These are phyloP conservation scores for Halisarca cf. caerulea DNA, from an alignment of 37 sponge, comb jelly and placozoan genomes.

Conservation along the genomic window DNA sequence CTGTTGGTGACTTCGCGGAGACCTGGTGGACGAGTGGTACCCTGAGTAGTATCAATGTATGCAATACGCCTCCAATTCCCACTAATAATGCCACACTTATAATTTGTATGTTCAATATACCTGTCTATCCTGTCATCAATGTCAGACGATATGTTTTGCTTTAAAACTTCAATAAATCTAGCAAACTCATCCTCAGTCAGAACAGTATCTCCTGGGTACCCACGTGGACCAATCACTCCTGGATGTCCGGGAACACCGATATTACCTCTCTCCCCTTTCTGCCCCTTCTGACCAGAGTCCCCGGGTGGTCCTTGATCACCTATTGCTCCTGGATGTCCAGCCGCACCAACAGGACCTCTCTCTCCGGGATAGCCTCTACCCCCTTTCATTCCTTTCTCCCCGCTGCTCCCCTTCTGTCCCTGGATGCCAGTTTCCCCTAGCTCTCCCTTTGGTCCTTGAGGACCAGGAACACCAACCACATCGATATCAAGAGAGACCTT, in stretches of 20 bases:
- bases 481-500: neutral
- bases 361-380: too few relatives aligned
- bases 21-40: slow-evolving; percentile 30
- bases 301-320: too few relatives aligned
- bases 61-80: slow-evolving; percentile 33
- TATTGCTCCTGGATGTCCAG: neutral
- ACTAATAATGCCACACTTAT: slow-evolving; percentile 17
- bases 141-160: neutral
- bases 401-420: too few relatives aligned
- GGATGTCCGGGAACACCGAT: too few relatives aligned
- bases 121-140: too few relatives aligned
- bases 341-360: too few relatives aligned
- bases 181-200: neutral
- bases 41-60: slow-evolving; percentile 37
- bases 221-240: neutral
- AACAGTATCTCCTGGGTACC: too few relatives aligned
- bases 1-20: neutral
- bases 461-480: neutral
- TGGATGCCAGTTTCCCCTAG: too few relatives aligned
- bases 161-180: neutral
- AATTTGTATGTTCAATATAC: too few relatives aligned
- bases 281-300: too few relatives aligned
- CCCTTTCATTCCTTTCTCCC: too few relatives aligned
- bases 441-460: neutral
- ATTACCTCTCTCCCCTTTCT: too few relatives aligned